Conservation (phyloP, 2,113 vertebrate species). For the Istiophorus platypterus region DNA sequence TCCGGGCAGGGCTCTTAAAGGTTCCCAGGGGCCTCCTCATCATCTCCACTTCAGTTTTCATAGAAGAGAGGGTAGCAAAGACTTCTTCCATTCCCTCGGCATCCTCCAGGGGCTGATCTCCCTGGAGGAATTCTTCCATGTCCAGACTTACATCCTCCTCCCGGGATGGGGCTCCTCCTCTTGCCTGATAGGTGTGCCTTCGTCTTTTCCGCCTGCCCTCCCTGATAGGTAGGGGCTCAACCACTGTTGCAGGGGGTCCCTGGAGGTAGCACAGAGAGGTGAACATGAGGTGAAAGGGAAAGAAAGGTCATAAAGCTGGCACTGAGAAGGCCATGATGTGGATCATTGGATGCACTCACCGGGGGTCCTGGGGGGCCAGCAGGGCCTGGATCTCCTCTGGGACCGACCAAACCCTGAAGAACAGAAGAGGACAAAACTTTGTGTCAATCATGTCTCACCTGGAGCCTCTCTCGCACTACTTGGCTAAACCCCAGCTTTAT, state of each 20-base stretch:
- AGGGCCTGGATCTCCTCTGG: conserved; percentile 85
- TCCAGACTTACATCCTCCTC: conserved; percentile 64
- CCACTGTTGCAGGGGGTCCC: conserved; percentile 85
- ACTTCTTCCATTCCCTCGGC: conserved; percentile 92
- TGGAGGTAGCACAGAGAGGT: conserved; percentile 58
- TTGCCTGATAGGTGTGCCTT: conserved; percentile 58
- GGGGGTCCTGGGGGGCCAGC: conserved; percentile 86
- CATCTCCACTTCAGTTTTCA: conserved; percentile 90
- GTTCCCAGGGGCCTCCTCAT: conserved; percentile 89
- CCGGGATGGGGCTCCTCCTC: conserved; percentile 57
- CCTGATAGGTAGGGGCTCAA: conserved; percentile 81
- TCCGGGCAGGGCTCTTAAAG: conserved; percentile 88
- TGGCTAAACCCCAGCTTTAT: conserved; percentile 56
- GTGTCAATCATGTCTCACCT: conserved; percentile 64
- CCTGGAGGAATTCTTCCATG: conserved; percentile 67
- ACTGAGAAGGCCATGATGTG: conserved; percentile 1
- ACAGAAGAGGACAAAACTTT: conserved; percentile 47
- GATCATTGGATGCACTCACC: conserved; percentile 79
- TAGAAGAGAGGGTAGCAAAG: conserved; percentile 88
- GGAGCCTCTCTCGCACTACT: conserved; percentile 43
- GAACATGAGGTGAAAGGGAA: conserved; percentile 11
- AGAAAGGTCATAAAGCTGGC: conserved; percentile 4
- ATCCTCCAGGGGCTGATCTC: conserved; percentile 75
- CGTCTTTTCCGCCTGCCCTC: conserved; percentile 80
- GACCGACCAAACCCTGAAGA: conserved; percentile 84